phyloP scores from a whole-genome alignment of 2,113 vertebrate species.

The Cynoglossus semilaevis region DNA sequence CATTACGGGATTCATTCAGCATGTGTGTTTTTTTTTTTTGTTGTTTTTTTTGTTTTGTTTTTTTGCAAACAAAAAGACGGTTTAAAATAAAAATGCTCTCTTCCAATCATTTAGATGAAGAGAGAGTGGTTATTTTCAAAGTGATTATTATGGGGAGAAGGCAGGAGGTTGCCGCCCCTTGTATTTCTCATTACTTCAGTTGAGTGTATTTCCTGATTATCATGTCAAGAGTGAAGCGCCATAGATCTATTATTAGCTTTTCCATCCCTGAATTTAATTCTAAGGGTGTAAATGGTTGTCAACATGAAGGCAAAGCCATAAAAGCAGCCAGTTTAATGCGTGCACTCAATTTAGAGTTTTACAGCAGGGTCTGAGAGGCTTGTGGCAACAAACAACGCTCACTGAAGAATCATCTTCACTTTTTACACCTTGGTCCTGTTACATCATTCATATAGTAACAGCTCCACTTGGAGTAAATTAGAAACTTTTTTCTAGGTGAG shows the following conservation, averaged over 20 bases:
- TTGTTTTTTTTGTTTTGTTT: too few relatives aligned
- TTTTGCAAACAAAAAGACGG: background rate
- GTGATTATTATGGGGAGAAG: constrained; percentile 31
- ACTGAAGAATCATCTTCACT: constrained; percentile 8
- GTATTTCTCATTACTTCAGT: constrained; percentile 36
- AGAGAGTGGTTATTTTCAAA: constrained; percentile 35
- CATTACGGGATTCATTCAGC: too few relatives aligned
- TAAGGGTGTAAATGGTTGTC: constrained; percentile 11
- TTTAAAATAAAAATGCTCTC: too few relatives aligned
- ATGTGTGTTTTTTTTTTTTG: too few relatives aligned
- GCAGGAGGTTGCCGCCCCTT: constrained; percentile 46
- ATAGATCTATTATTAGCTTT: constrained; percentile 52
- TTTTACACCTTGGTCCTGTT: background rate
- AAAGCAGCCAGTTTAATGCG: constrained; percentile 38
- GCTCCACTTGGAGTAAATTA: constrained; percentile 8
- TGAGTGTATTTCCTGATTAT: constrained; percentile 6
- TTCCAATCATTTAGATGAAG: too few relatives aligned
- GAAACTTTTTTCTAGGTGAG: too few relatives aligned
- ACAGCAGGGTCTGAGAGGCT: background rate
- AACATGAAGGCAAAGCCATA: constrained; percentile 23
- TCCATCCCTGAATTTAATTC: constrained; percentile 40
- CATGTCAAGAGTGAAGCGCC: constrained; percentile 18
- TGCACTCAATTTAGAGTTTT: constrained; percentile 24
- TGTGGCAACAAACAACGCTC: constrained; percentile 11
- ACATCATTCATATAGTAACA: background rate